These are phyloP conservation scores for Halesus radiatus DNA, from an alignment of 1,140 invertebrate species.

Conservation along the genomic window DNA sequence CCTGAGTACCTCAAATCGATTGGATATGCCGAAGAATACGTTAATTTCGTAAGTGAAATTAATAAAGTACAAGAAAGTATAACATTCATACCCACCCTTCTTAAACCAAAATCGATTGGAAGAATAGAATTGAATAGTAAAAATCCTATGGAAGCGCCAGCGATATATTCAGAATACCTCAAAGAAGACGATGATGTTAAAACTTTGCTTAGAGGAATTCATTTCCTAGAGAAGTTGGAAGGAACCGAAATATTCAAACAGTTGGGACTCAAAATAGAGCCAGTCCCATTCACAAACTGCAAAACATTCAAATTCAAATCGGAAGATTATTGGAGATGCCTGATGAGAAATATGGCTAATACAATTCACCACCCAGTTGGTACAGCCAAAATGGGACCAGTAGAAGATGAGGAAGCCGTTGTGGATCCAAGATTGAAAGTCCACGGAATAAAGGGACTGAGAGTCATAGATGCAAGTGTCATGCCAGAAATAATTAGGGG, in stretches of 20 bases:
- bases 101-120: conserved; percentile 70
- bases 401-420: conserved; percentile 73
- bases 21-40: conserved; percentile 66
- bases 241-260: conserved; percentile 69
- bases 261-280: conserved; percentile 64
- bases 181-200: conserved; percentile 80
- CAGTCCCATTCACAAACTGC: conserved; percentile 67
- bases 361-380: conserved; percentile 81
- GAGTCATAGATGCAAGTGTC: conserved; percentile 85
- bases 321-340: conserved; percentile 77
- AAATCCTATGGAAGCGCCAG: conserved; percentile 71
- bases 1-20: conserved; percentile 59
- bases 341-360: conserved; percentile 72
- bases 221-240: conserved; percentile 69
- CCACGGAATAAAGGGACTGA: conserved; percentile 76
- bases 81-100: conserved; percentile 66
- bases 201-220: conserved; percentile 78
- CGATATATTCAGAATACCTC: conserved; percentile 87
- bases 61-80: conserved; percentile 67
- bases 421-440: conserved; percentile 79
- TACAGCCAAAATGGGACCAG: conserved; percentile 84
- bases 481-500: conserved; percentile 82
- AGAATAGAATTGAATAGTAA: conserved; percentile 62
- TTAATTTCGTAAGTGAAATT: conserved; percentile 62
- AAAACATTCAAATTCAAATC: conserved; percentile 64